Evolutionary conservation across 2,797 vertebrate genomes (phyloP).

Genomic region (Darevskia mixta): DNA sequence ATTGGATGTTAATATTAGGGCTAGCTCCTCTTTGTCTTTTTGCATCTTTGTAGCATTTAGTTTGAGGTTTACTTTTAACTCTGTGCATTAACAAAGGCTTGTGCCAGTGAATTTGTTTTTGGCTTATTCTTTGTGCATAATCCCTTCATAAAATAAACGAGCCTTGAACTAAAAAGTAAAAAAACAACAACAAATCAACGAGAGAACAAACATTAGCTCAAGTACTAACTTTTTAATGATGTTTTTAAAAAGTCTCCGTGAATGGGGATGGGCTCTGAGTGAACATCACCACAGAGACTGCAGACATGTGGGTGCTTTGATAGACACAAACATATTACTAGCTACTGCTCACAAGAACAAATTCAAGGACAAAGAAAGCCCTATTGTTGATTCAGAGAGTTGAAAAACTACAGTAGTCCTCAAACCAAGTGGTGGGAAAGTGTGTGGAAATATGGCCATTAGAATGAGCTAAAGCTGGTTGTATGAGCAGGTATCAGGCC

Average conservation of each 20-base stretch:
- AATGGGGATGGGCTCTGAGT: neutral
- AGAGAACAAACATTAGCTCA: slow-evolving; percentile 1
- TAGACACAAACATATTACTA: neutral
- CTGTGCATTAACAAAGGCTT: slow-evolving; percentile 10
- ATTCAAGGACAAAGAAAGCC: neutral
- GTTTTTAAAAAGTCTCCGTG: neutral
- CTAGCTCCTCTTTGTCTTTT: slow-evolving; percentile 11
- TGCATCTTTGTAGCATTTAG: slow-evolving; percentile 11
- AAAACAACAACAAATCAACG: neutral
- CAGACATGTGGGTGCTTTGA: neutral
- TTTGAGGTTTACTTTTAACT: slow-evolving; percentile 20
- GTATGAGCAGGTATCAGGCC: neutral
- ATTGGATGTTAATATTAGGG: slow-evolving; percentile 14
- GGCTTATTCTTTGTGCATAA: neutral
- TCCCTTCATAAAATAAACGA: slow-evolving; percentile 30
- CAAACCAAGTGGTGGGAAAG: neutral
- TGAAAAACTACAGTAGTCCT: neutral
- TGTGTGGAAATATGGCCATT: neutral
- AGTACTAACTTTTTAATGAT: slow-evolving; percentile 8
- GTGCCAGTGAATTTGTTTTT: slow-evolving; percentile 5
- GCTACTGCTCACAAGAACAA: neutral
- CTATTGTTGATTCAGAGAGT: neutral
- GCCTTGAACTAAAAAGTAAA: neutral
- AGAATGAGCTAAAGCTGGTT: neutral
- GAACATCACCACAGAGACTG: neutral